Evolutionary conservation across 1,140 invertebrate species (phyloP).

Genomic region (Papilio helenus): DNA sequence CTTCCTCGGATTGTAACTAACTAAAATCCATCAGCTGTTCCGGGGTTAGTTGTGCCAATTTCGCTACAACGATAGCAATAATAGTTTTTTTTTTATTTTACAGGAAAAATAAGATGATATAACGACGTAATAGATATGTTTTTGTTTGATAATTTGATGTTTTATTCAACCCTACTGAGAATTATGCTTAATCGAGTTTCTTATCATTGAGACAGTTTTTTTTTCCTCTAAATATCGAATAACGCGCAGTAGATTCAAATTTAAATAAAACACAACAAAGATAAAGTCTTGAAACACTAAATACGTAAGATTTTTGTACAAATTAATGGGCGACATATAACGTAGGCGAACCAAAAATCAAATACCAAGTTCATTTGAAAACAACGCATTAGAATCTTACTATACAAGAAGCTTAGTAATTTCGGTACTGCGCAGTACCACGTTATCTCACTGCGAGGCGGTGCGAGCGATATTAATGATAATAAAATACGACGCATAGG

Average conservation of each 20-base stretch:
- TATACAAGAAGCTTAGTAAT: conserved; percentile 52
- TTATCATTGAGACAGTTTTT: neutral
- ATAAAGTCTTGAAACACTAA: neutral
- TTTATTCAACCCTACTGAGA: neutral
- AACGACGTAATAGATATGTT: neutral
- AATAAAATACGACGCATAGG: conserved; percentile 60
- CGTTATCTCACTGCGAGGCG: conserved; percentile 68
- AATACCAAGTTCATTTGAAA: neutral
- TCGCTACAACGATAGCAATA: neutral
- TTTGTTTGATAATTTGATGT: neutral
- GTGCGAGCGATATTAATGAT: conserved; percentile 71
- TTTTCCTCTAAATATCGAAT: neutral
- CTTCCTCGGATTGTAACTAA: neutral
- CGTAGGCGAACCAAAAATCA: neutral
- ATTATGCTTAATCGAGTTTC: neutral
- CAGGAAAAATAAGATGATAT: neutral
- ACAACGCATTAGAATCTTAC: neutral
- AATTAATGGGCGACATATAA: neutral
- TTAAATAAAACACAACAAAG: neutral
- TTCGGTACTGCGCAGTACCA: conserved; percentile 71
- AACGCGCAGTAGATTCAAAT: neutral
- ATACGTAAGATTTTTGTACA: neutral
- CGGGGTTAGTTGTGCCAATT: neutral
- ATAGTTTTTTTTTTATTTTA: neutral
- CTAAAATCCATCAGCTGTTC: neutral